These are phyloP conservation scores for Atherinomorus stipes DNA, from an alignment of 2,113 vertebrate genomes.

Conservation along the genomic window DNA sequence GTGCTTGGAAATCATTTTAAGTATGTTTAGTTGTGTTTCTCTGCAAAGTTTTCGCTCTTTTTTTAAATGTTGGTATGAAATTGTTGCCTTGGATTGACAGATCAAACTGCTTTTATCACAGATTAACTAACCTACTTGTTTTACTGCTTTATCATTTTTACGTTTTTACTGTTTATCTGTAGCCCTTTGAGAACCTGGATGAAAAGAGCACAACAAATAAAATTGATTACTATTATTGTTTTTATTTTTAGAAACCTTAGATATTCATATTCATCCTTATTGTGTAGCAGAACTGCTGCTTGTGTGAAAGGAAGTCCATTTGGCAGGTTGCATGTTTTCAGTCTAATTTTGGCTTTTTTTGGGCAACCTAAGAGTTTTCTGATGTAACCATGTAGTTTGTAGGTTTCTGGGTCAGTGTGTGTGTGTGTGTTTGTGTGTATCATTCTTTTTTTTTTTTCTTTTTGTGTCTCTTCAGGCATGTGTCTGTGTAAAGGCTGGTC, in stretches of 20 bases:
- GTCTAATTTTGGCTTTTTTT: neutral
- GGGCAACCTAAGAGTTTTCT: neutral
- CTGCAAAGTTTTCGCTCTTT: too few species aligned
- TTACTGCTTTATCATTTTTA: too few species aligned
- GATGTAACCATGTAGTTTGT: slow-evolving; percentile 14
- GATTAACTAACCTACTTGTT: too few species aligned
- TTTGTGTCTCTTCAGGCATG: slow-evolving; percentile 1
- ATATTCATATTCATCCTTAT: too few species aligned
- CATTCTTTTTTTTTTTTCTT: neutral
- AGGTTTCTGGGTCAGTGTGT: slow-evolving; percentile 47
- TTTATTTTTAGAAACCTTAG: too few species aligned
- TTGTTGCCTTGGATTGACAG: too few species aligned
- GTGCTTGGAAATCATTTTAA: neutral
- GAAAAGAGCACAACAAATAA: too few species aligned
- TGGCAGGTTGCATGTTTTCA: neutral
- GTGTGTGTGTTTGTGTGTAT: neutral
- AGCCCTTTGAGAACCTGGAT: too few species aligned
- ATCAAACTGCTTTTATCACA: too few species aligned
- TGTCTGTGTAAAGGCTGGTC: neutral
- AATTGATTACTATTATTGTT: too few species aligned
- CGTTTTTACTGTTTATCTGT: too few species aligned
- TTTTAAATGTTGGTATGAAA: too few species aligned
- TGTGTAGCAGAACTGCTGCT: neutral
- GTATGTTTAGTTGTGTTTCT: neutral
- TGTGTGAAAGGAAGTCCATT: neutral